phyloP scores from a whole-genome alignment of 1,140 invertebrate genomes.

The Lethrus apterus region DNA sequence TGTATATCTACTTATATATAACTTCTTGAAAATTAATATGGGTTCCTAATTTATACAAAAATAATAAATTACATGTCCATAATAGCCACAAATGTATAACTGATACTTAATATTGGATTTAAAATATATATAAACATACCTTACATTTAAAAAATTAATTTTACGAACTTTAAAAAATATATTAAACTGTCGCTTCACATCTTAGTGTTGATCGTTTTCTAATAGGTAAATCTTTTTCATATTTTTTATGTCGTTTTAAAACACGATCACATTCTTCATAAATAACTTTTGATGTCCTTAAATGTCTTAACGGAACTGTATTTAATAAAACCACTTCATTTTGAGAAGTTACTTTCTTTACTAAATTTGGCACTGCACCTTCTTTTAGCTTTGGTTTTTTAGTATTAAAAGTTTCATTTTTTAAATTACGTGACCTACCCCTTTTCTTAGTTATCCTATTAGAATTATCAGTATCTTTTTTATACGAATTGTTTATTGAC shows the following conservation, averaged over 20 bases:
- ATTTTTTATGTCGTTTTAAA: conserved; percentile 14
- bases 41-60: too few species aligned
- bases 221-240: conserved; percentile 18
- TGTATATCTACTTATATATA: too few species aligned
- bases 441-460: not conserved
- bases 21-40: too few species aligned
- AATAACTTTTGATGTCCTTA: conserved; percentile 7
- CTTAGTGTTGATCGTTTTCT: conserved; percentile 16
- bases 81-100: too few species aligned
- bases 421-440: not conserved
- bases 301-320: conserved; percentile 4
- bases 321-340: conserved; percentile 4
- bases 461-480: not conserved
- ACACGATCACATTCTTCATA: conserved; percentile 1
- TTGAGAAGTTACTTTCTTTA: not conserved
- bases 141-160: too few species aligned
- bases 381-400: conserved; percentile 3
- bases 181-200: conserved; percentile 6
- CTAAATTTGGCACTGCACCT: not conserved
- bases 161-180: too few species aligned
- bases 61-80: too few species aligned
- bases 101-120: too few species aligned
- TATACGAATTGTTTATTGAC: not conserved
- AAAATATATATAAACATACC: too few species aligned
- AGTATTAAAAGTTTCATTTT: not conserved